phyloP scores from a whole-genome alignment of 2,888 invertebrate genomes.

The Hanleya hanleyi region DNA sequence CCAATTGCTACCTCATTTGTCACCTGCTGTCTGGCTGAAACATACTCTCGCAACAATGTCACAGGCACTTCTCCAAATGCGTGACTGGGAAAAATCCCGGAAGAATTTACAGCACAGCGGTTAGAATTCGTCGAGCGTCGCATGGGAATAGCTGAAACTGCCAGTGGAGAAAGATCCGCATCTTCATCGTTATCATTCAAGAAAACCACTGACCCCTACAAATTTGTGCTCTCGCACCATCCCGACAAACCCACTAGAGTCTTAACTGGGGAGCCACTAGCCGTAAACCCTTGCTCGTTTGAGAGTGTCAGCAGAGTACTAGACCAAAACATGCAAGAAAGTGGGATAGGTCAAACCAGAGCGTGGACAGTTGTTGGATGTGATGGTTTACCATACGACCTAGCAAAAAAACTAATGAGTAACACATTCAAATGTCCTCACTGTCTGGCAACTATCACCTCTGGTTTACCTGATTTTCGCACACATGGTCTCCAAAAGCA shows the following conservation, averaged over 20 bases:
- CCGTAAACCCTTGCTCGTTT: not conserved
- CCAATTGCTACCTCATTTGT: no score
- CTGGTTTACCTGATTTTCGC: not conserved
- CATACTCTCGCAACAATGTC: no score
- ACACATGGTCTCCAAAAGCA: not conserved
- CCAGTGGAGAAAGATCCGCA: no score
- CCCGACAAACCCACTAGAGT: not conserved
- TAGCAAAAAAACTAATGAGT: not conserved
- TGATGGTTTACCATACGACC: not conserved
- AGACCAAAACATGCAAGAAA: not conserved
- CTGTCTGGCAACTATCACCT: not conserved
- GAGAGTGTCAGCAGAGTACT: not conserved
- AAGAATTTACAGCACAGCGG: no score
- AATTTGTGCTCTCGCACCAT: not conserved
- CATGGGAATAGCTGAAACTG: no score
- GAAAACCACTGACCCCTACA: not conserved
- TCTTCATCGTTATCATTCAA: no score
- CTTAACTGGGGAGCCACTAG: not conserved
- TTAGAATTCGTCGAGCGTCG: no score
- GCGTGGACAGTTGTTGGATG: not conserved
- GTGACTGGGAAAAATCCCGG: no score
- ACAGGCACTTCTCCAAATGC: no score
- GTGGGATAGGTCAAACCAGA: not conserved
- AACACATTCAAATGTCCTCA: not conserved
- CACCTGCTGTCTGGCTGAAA: no score